Percentiles rank a stretch among this genome's conserved stretches.
Conservation (phyloP, 2,113 vertebrate species). For the Vicugna pacos region DNA sequence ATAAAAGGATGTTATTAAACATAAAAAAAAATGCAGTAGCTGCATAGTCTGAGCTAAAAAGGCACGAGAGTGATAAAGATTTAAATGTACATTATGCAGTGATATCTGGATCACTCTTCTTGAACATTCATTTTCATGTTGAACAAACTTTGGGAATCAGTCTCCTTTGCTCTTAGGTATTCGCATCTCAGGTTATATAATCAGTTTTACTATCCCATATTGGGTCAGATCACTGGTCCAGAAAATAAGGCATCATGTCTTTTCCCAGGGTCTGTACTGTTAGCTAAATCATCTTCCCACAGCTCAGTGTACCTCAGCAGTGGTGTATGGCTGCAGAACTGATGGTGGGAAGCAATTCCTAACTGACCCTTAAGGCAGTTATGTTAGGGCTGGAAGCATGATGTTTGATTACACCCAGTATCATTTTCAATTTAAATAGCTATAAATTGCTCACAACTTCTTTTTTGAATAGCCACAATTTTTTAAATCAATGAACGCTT, state of each 20-base stretch:
- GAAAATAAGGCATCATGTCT: slow-evolving; percentile 76
- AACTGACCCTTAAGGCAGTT: slow-evolving; percentile 65
- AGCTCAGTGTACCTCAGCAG: slow-evolving; percentile 44
- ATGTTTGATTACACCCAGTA: slow-evolving; percentile 63
- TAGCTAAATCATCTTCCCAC: slow-evolving; percentile 65
- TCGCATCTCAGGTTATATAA: slow-evolving; percentile 65
- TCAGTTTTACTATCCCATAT: slow-evolving; percentile 64
- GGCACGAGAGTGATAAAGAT: slow-evolving; percentile 67
- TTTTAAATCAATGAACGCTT: slow-evolving; percentile 69
- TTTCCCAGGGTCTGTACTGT: slow-evolving; percentile 55
- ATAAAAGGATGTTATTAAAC: slow-evolving; percentile 80
- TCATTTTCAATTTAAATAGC: slow-evolving; percentile 70
- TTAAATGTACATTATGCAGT: slow-evolving; percentile 58
- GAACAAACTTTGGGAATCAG: slow-evolving; percentile 53
- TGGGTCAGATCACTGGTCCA: slow-evolving; percentile 69
- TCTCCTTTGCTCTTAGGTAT: slow-evolving; percentile 70
- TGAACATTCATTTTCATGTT: slow-evolving; percentile 70
- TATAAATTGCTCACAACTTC: slow-evolving; percentile 56
- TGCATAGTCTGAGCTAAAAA: slow-evolving; percentile 74
- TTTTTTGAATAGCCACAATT: slow-evolving; percentile 39
- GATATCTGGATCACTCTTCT: slow-evolving; percentile 65
- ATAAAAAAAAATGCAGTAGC: slow-evolving; percentile 80
- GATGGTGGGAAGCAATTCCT: slow-evolving; percentile 64
- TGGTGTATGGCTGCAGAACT: slow-evolving; percentile 32
- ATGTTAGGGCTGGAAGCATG: slow-evolving; percentile 41